These are phyloP conservation scores for Rhizomys pruinosus DNA, from an alignment of 2,113 vertebrate genomes.

Conservation along the genomic window DNA sequence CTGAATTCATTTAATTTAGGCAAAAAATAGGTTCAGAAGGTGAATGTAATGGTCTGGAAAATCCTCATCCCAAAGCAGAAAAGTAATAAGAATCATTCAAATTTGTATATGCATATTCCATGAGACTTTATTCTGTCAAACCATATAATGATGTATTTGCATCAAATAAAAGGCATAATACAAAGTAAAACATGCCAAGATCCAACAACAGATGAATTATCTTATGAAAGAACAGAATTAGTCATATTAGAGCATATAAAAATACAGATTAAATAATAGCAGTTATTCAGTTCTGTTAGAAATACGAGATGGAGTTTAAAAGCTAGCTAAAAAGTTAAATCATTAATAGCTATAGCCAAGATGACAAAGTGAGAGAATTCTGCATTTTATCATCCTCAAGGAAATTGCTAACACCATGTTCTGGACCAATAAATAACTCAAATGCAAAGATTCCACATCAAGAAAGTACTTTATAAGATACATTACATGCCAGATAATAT, in stretches of 20 bases:
- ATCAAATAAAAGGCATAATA: background rate
- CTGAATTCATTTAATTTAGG: background rate
- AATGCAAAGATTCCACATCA: background rate
- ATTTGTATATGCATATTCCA: background rate
- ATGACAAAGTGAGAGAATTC: background rate
- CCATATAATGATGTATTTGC: background rate
- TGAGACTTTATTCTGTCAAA: background rate
- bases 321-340: background rate
- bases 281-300: background rate
- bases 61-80: background rate
- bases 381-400: background rate
- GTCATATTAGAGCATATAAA: background rate
- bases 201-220: background rate
- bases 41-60: background rate
- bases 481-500: background rate
- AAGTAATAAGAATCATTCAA: background rate
- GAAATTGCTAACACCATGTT: background rate
- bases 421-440: constrained; percentile 4
- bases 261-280: background rate
- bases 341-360: background rate
- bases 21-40: background rate
- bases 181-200: background rate
- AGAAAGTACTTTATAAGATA: background rate
- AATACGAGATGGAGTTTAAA: background rate
- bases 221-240: background rate